Evolutionary conservation across 2,797 vertebrate genomes (phyloP).

Genomic region (Manis crassicaudata): DNA sequence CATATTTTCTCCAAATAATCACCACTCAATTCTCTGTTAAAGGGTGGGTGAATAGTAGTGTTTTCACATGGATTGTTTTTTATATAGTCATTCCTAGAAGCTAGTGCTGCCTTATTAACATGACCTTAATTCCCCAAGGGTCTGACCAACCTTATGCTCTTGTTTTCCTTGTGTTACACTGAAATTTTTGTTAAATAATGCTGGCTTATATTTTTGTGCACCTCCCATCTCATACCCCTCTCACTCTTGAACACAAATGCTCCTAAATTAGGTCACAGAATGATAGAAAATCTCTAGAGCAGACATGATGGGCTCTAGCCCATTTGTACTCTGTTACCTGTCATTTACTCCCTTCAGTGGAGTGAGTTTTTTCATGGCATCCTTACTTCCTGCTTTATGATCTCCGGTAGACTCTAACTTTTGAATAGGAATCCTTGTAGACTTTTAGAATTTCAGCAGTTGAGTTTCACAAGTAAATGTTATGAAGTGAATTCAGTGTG

Average conservation of each 20-base stretch:
- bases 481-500: not conserved
- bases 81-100: not conserved
- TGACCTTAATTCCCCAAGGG: not conserved
- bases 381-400: not conserved
- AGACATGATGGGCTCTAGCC: not conserved
- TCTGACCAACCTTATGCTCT: not conserved
- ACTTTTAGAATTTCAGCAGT: not conserved
- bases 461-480: not conserved
- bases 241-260: not conserved
- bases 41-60: not conserved
- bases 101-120: not conserved
- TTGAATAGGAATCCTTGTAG: not conserved
- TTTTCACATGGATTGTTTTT: not conserved
- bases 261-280: not conserved
- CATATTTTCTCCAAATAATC: too few relatives aligned
- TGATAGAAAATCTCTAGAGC: not conserved
- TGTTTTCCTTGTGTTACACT: not conserved
- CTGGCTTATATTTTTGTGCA: not conserved
- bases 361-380: not conserved
- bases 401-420: not conserved
- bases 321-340: not conserved
- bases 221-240: not conserved
- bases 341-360: not conserved
- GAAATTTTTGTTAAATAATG: not conserved
- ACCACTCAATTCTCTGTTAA: not conserved